Percentiles rank a stretch among this genome's conserved stretches.
Evolutionary conservation across 2,888 invertebrate species (phyloP).

Genomic region (Pandemis corylana): DNA sequence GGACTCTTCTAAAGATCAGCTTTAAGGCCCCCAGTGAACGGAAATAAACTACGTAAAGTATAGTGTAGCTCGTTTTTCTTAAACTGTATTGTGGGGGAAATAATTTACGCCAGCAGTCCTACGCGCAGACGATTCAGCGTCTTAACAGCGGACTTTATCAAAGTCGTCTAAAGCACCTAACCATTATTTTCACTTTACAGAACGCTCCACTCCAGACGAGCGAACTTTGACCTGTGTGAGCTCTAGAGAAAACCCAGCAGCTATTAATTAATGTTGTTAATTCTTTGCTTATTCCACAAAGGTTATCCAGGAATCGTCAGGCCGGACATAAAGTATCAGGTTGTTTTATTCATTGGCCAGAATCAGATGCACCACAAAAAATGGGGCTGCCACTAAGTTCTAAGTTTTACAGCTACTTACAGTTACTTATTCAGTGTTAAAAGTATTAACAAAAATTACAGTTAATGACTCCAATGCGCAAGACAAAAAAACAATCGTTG

Average conservation of each 20-base stretch:
- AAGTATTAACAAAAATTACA: no score
- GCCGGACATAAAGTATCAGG: no score
- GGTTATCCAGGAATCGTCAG: no score
- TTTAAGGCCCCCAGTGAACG: background rate
- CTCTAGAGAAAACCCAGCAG: background rate
- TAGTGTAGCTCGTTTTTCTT: slow-evolving; percentile 24
- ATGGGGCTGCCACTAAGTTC: no score
- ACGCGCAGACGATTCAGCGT: slow-evolving; percentile 12
- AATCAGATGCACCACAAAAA: no score
- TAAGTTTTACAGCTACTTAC: no score
- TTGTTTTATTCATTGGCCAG: no score
- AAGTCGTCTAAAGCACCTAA: slow-evolving; percentile 36
- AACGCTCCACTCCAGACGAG: slow-evolving; percentile 17
- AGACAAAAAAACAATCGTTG: no score
- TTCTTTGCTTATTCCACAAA: background rate
- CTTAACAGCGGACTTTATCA: slow-evolving; percentile 31
- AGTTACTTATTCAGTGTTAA: no score
- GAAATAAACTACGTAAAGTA: slow-evolving; percentile 7
- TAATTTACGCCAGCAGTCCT: slow-evolving; percentile 20
- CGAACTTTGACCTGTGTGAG: slow-evolving; percentile 35
- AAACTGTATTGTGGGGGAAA: slow-evolving; percentile 14
- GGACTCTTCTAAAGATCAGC: background rate
- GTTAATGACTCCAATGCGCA: no score
- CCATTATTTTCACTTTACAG: slow-evolving; percentile 40
- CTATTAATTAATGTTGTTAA: slow-evolving; percentile 22